These are phyloP conservation scores for Pandemis cinnamomeana DNA, from an alignment of 2,888 invertebrate species.

Conservation along the genomic window DNA sequence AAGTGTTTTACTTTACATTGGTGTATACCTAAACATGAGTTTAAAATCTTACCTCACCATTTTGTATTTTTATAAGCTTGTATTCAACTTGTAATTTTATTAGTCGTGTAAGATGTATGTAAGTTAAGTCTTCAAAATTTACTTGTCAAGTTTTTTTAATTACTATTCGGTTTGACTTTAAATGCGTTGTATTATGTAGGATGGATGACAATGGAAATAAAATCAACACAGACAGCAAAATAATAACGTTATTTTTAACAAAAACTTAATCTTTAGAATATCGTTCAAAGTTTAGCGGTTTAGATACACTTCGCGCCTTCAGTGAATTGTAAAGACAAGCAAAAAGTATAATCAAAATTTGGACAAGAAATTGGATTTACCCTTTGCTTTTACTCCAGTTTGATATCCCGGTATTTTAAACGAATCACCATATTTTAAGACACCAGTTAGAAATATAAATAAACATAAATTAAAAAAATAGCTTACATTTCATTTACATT, in stretches of 20 bases:
- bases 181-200: too few species aligned
- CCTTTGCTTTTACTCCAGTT: slow-evolving; percentile 26
- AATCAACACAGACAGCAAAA: too few species aligned
- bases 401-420: not conserved
- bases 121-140: too few species aligned
- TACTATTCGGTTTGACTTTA: too few species aligned
- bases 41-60: too few species aligned
- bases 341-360: slow-evolving; percentile 38
- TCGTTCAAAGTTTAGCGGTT: slow-evolving; percentile 6
- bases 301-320: slow-evolving; percentile 3
- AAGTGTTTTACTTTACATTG: too few species aligned
- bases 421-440: slow-evolving; percentile 9
- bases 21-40: too few species aligned
- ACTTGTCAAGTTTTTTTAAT: too few species aligned
- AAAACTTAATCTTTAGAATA: not conserved
- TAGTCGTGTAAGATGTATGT: too few species aligned
- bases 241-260: not conserved
- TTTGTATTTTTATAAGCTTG: too few species aligned
- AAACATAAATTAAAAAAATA: not conserved
- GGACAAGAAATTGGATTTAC: slow-evolving; percentile 35
- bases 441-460: not conserved
- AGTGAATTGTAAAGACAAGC: slow-evolving; percentile 28
- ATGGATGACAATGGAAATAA: too few species aligned
- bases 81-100: too few species aligned
- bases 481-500: not conserved